A percentile compares a stretch with the other conserved stretches of the same genome.
Conservation (phyloP, 1,140 invertebrate species). For the Nasonia vitripennis region DNA sequence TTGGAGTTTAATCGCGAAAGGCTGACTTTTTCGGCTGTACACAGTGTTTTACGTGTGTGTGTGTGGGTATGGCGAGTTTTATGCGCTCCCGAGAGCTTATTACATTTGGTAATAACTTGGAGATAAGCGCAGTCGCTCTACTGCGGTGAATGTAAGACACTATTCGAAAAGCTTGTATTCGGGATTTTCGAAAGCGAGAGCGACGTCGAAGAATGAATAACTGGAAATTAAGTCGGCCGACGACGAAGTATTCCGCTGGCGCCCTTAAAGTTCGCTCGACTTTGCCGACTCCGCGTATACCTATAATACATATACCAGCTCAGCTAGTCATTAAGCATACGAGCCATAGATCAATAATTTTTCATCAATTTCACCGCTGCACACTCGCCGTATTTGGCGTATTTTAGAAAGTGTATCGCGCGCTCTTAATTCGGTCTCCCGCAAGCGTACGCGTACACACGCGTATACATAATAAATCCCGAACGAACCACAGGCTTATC, state of each 20-base stretch:
- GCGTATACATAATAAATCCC: conserved; percentile 6
- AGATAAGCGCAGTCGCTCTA: not conserved
- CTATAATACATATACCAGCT: no score
- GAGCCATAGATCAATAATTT: conserved; percentile 23
- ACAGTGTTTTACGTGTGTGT: not conserved
- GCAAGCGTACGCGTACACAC: not conserved
- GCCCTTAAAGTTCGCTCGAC: not conserved
- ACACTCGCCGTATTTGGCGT: not conserved
- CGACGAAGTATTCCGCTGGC: not conserved
- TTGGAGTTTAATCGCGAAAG: not conserved
- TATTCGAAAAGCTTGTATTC: not conserved
- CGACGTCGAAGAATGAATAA: not conserved
- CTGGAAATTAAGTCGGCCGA: no score
- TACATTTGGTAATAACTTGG: not conserved
- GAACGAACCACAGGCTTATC: not conserved
- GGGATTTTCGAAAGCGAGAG: not conserved
- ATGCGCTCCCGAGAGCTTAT: not conserved
- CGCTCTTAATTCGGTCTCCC: conserved; percentile 4
- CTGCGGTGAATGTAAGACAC: not conserved
- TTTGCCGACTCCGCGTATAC: not conserved
- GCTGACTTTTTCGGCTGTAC: not conserved
- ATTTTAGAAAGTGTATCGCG: conserved; percentile 28
- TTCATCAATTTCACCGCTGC: conserved; percentile 6
- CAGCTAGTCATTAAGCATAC: not conserved
- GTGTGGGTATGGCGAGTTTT: not conserved